These are phyloP conservation scores for Drosophila miranda DNA, from an alignment of 1,140 invertebrate species.

Conservation along the genomic window DNA sequence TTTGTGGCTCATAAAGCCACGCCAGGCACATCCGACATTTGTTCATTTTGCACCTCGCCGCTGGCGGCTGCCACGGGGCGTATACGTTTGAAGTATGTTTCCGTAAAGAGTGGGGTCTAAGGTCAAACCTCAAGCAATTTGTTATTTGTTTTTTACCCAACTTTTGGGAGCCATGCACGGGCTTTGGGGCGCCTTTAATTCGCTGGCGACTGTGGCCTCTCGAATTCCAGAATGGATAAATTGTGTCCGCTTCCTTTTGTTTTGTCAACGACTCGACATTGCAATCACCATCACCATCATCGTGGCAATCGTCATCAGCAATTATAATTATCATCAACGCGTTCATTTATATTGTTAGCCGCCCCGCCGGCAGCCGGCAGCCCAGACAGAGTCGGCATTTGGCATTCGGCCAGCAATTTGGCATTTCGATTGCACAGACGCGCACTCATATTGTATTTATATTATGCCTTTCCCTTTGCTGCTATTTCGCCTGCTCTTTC, in stretches of 20 bases:
- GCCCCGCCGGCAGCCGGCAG: constrained; percentile 9
- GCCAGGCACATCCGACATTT: constrained; percentile 24
- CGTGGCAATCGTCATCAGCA: constrained; percentile 33
- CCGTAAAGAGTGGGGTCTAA: constrained; percentile 1
- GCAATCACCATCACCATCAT: constrained; percentile 49
- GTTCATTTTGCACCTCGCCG: constrained; percentile 35
- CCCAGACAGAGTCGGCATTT: constrained; percentile 49
- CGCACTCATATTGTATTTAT: constrained; percentile 50
- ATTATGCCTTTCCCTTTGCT: not conserved
- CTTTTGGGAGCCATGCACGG: constrained; percentile 45
- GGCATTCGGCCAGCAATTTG: constrained; percentile 75
- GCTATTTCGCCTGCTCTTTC: not conserved
- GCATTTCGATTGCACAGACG: constrained; percentile 71
- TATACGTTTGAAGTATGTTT: constrained; percentile 6
- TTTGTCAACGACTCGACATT: constrained; percentile 57
- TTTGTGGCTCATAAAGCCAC: constrained; percentile 31
- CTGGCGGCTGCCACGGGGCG: not conserved
- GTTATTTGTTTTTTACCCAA: constrained; percentile 65
- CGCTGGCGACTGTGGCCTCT: constrained; percentile 39
- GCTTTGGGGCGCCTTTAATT: constrained; percentile 42
- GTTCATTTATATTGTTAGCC: constrained; percentile 59
- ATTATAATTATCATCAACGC: constrained; percentile 57
- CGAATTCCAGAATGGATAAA: constrained; percentile 59
- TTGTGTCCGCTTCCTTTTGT: constrained; percentile 74
- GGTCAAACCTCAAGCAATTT: constrained; percentile 37